Evolutionary conservation across 1,140 invertebrate genomes (phyloP).

Genomic region (Spodoptera frugiperda): DNA sequence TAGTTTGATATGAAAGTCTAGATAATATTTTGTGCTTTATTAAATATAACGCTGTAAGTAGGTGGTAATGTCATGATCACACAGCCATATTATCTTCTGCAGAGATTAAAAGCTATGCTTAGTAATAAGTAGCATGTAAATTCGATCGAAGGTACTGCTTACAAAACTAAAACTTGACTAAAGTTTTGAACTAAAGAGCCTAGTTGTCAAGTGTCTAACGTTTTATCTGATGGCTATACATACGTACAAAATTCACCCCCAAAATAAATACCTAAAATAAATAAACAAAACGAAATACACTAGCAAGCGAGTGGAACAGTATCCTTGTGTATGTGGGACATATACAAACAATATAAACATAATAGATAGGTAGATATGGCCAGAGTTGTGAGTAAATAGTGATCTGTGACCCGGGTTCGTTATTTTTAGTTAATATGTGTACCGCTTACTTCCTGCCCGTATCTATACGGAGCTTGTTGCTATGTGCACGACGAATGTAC

Average conservation of each 20-base stretch:
- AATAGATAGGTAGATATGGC: constrained; percentile 17
- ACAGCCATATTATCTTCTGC: not conserved
- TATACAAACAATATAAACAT: constrained; percentile 29
- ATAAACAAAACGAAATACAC: constrained; percentile 21
- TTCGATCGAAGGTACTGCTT: too few species aligned
- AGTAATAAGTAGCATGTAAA: too few species aligned
- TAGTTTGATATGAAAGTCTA: too few species aligned
- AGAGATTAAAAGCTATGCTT: not conserved
- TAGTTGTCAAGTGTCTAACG: too few species aligned
- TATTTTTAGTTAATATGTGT: constrained; percentile 68
- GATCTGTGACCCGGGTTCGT: constrained; percentile 60
- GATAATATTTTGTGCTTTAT: too few species aligned
- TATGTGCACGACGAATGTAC: constrained; percentile 60
- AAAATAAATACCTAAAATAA: constrained; percentile 1
- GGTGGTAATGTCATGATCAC: too few species aligned
- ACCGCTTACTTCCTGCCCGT: constrained; percentile 50
- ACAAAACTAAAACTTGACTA: too few species aligned
- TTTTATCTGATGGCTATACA: too few species aligned
- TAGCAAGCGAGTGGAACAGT: constrained; percentile 4
- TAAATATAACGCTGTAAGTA: too few species aligned
- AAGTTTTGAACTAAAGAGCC: too few species aligned
- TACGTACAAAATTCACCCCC: not conserved
- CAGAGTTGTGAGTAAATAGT: constrained; percentile 59
- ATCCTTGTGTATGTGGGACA: constrained; percentile 38
- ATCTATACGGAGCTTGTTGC: constrained; percentile 61